A percentile compares a stretch with the other conserved stretches of the same genome.
These are phyloP conservation scores for Scotopteryx bipunctaria DNA, from an alignment of 2,888 invertebrate species.

Conservation along the genomic window DNA sequence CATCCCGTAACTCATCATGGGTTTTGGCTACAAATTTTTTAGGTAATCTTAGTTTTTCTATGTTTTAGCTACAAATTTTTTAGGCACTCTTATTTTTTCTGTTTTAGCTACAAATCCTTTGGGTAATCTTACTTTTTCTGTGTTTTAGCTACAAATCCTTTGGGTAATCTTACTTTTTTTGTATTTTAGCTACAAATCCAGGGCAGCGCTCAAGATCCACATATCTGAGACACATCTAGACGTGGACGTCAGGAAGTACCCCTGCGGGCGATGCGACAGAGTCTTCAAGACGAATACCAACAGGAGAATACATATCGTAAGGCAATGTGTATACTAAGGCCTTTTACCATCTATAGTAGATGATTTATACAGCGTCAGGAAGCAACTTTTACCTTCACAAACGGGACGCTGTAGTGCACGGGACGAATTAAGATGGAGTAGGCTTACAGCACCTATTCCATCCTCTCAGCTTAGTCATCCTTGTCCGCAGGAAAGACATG, in stretches of 20 bases:
- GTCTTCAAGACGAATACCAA: slow-evolving; percentile 43
- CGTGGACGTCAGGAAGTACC: slow-evolving; percentile 40
- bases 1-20: too few species aligned
- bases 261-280: slow-evolving; percentile 51
- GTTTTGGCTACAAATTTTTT: neutral
- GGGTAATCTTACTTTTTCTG: neutral
- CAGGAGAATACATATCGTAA: slow-evolving; percentile 54
- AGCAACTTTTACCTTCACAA: too few species aligned
- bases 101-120: neutral
- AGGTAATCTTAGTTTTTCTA: neutral
- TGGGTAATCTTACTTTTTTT: neutral
- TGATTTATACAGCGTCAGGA: too few species aligned
- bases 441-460: too few species aligned
- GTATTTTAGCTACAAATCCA: slow-evolving; percentile 51
- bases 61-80: too few species aligned
- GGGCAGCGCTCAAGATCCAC: slow-evolving; percentile 46
- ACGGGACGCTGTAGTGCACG: too few species aligned
- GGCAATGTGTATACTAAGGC: too few species aligned
- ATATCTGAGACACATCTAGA: slow-evolving; percentile 52
- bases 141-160: too few species aligned
- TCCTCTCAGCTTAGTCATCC: too few species aligned
- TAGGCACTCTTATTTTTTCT: neutral
- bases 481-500: too few species aligned
- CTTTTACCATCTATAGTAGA: too few species aligned
- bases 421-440: too few species aligned